phyloP scores from a whole-genome alignment of 2,888 invertebrate genomes.

The Druceiella hillmani region DNA sequence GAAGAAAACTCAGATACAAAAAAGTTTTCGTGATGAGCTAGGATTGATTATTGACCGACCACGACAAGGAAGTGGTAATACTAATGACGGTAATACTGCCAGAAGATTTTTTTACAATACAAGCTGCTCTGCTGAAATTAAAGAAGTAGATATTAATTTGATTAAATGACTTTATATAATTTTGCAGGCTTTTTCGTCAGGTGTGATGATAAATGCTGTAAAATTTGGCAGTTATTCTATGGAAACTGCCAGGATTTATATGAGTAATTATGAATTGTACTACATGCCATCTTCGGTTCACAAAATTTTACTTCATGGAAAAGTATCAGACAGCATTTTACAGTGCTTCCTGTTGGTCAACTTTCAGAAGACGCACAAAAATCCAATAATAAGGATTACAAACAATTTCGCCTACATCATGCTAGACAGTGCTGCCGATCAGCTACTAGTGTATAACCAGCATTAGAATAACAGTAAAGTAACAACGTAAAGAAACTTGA shows the following conservation, averaged over 20 bases:
- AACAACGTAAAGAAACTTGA: slow-evolving; percentile 1
- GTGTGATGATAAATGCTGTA: neutral
- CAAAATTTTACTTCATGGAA: no score
- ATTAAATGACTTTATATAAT: neutral
- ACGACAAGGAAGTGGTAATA: neutral
- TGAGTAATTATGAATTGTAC: no score
- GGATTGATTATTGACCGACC: neutral
- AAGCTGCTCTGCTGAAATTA: slow-evolving; percentile 1
- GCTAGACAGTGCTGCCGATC: neutral
- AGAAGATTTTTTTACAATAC: neutral
- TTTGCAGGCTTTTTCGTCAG: neutral
- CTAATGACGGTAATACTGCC: slow-evolving; percentile 1
- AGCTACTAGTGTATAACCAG: no score
- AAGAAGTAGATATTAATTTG: neutral
- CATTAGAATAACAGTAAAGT: neutral
- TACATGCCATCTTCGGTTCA: no score
- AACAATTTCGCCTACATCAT: neutral
- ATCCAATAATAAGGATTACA: neutral
- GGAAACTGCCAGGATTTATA: slow-evolving; percentile 1
- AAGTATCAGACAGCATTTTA: no score
- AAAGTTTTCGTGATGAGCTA: no score
- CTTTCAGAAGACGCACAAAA: no score
- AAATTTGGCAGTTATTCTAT: neutral
- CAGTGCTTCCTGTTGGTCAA: no score
- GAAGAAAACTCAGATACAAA: no score